Conservation (phyloP, 2,113 vertebrate genomes). For the Aix galericulata region DNA sequence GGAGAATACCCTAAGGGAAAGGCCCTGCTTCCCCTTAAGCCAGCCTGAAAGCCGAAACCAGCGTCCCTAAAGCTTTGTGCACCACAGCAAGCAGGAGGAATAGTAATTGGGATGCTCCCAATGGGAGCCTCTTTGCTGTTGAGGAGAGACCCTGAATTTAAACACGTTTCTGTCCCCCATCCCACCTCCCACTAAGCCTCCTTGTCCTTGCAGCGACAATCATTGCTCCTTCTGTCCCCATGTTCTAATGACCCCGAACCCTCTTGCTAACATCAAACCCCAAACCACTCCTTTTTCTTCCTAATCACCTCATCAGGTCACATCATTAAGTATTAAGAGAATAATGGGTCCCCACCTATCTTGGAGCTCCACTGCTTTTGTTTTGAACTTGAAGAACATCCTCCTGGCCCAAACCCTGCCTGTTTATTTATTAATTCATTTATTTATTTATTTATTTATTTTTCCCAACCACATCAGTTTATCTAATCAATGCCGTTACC, state of each 20-base stretch:
- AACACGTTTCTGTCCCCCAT: neutral
- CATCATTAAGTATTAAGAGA: neutral
- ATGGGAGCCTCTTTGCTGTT: neutral
- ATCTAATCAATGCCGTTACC: neutral
- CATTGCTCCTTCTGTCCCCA: neutral
- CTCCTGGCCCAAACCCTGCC: neutral
- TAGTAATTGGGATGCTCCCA: neutral
- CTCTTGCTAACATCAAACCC: neutral
- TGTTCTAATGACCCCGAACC: neutral
- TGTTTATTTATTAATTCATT: too few species aligned
- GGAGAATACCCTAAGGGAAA: neutral
- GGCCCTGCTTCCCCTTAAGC: neutral
- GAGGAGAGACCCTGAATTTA: neutral
- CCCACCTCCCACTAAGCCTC: neutral
- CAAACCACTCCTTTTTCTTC: neutral
- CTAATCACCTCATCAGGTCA: neutral
- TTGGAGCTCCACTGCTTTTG: neutral
- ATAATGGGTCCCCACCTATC: neutral
- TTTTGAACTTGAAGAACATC: neutral
- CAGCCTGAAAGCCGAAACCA: neutral
- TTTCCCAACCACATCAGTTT: accelerated
- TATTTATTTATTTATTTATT: neutral
- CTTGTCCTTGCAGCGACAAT: neutral
- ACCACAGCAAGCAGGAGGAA: neutral
- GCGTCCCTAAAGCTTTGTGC: neutral